Evolutionary conservation across 2,113 vertebrate species (phyloP).

Genomic region (Australoheros scitulus): DNA sequence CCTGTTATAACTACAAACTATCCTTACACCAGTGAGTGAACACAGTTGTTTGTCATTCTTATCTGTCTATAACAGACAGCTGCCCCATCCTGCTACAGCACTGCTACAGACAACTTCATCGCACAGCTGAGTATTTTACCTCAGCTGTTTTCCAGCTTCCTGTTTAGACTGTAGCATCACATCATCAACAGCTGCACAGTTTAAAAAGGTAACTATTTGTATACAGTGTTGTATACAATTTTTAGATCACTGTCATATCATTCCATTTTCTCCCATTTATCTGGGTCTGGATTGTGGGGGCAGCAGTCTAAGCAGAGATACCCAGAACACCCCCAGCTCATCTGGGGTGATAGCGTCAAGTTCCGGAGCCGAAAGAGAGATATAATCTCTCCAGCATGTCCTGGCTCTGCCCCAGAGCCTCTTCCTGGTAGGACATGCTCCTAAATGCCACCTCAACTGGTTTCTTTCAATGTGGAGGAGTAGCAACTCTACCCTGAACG

Average conservation of each 20-base stretch:
- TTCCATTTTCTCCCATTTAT: not conserved
- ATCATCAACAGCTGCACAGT: not conserved
- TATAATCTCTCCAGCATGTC: not conserved
- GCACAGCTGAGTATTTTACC: not conserved
- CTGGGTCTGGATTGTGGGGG: not conserved
- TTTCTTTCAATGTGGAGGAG: too few species aligned
- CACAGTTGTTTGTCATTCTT: not conserved
- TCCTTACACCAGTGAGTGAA: not conserved
- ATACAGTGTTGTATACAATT: not conserved
- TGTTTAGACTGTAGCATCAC: not conserved
- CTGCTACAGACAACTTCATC: not conserved
- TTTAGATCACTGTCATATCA: not conserved
- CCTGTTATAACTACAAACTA: not conserved
- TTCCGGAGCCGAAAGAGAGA: not conserved
- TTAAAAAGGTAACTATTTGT: not conserved
- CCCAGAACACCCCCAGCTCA: not conserved
- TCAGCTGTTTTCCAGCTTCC: not conserved
- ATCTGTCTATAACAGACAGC: not conserved
- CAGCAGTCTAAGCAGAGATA: not conserved
- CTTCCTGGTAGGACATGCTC: not conserved
- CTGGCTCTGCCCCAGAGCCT: not conserved
- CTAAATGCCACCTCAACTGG: not conserved
- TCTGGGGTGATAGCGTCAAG: not conserved
- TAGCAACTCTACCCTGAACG: too few species aligned
- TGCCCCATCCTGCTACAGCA: not conserved